Conservation (phyloP, 2,888 invertebrate genomes). For the Brachylomia viminalis region DNA sequence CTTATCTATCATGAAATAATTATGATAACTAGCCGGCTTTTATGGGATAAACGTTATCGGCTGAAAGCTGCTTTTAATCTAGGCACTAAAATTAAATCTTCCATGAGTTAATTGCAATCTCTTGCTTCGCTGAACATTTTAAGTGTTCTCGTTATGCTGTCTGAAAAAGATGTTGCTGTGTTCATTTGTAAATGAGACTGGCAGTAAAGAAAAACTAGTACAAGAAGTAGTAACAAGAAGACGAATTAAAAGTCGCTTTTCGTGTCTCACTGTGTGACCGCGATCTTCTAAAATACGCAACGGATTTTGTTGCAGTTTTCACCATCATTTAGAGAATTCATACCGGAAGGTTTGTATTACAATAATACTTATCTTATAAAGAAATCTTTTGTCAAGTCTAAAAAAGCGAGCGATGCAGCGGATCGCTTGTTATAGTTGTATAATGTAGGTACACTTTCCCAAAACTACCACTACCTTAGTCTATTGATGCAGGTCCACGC, state of each 20-base stretch:
- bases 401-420: neutral
- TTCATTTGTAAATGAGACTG: slow-evolving; percentile 33
- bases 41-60: slow-evolving; percentile 36
- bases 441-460: slow-evolving; percentile 21
- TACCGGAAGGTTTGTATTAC: neutral
- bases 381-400: neutral
- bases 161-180: slow-evolving; percentile 25
- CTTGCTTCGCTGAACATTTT: slow-evolving; percentile 55
- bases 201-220: slow-evolving; percentile 7
- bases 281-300: no score
- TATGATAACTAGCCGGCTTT: slow-evolving; percentile 19
- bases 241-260: neutral
- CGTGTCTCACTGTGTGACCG: no score
- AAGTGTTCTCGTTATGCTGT: slow-evolving; percentile 45
- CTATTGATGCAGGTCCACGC: slow-evolving; percentile 32
- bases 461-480: slow-evolving; percentile 25
- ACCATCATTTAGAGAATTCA: neutral
- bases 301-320: neutral
- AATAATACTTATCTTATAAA: neutral
- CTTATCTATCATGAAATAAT: slow-evolving; percentile 22
- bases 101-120: slow-evolving; percentile 54
- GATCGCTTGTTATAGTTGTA: neutral
- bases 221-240: neutral
- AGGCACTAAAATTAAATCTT: slow-evolving; percentile 51
- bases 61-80: slow-evolving; percentile 46